These are phyloP conservation scores for Teinopalpus imperialis DNA, from an alignment of 2,888 invertebrate species.

Conservation along the genomic window DNA sequence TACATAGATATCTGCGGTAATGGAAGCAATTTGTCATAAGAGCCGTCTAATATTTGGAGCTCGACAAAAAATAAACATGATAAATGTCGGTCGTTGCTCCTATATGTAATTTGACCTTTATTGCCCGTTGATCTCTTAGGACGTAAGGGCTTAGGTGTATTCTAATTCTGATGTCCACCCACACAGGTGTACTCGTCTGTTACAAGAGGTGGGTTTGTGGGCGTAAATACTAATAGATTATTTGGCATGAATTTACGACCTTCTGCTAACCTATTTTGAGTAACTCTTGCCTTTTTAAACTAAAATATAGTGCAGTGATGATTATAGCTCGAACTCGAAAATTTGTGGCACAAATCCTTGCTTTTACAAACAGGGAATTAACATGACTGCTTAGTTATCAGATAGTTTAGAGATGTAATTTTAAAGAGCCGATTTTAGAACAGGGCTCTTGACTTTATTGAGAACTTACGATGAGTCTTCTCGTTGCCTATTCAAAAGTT, in stretches of 20 bases:
- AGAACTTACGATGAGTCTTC: no score
- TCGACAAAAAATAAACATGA: constrained; percentile 15
- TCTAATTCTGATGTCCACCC: constrained; percentile 22
- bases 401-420: no score
- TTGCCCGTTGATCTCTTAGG: constrained; percentile 16
- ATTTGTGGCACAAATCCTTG: no score
- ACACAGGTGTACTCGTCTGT: constrained; percentile 11
- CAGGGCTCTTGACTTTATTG: no score
- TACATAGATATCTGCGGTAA: constrained; percentile 2
- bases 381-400: no score
- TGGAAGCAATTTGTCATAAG: constrained; percentile 14
- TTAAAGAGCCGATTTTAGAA: no score
- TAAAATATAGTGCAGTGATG: no score
- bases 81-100: constrained; percentile 11
- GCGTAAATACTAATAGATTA: constrained; percentile 13
- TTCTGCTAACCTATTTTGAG: constrained; percentile 2
- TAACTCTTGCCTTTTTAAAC: no score
- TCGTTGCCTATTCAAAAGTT: no score
- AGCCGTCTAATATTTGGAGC: constrained; percentile 12
- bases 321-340: no score
- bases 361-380: no score
- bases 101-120: constrained; percentile 25
- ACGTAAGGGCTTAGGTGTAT: constrained; percentile 20
- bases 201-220: constrained; percentile 4
- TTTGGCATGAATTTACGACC: constrained; percentile 7